Conservation (phyloP, 2,113 vertebrate genomes). For the Ochotona princeps region DNA sequence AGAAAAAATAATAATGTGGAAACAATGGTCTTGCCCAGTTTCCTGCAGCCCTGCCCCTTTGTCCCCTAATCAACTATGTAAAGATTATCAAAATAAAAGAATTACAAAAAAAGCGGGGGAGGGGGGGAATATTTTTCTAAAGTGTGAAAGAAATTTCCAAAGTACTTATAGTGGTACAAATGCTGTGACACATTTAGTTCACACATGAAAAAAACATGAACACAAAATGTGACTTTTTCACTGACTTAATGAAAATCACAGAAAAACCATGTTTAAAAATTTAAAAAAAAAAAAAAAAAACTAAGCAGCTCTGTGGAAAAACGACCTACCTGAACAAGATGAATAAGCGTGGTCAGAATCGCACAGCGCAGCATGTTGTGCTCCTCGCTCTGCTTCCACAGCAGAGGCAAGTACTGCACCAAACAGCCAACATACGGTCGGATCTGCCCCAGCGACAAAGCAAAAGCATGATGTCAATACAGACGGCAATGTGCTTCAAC, state of each 20-base stretch:
- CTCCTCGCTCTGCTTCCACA: conserved; percentile 99
- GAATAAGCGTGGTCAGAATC: conserved; percentile 96
- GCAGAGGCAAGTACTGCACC: conserved; percentile 96
- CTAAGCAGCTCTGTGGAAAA: background rate
- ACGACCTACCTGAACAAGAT: conserved; percentile 93
- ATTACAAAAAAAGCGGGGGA: too few relatives aligned
- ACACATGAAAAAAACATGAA: background rate
- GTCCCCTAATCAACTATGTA: too few relatives aligned
- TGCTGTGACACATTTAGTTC: background rate
- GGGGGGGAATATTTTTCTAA: background rate
- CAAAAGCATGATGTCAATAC: conserved; percentile 8
- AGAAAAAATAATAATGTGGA: too few relatives aligned
- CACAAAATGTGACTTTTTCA: background rate
- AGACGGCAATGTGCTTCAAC: background rate
- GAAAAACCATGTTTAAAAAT: background rate
- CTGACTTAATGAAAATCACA: background rate
- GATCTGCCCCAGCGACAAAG: conserved; percentile 86
- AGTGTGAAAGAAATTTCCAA: background rate
- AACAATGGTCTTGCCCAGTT: too few relatives aligned
- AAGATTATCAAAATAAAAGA: too few relatives aligned
- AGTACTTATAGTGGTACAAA: background rate
- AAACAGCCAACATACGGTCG: conserved; percentile 94
- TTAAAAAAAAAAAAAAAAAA: background rate
- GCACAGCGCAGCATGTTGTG: conserved; percentile 99
- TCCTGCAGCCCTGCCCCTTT: too few relatives aligned